Percentiles rank a stretch among this genome's conserved stretches.
Conservation (phyloP, 2,797 vertebrate genomes). For the Hirundo rustica region DNA sequence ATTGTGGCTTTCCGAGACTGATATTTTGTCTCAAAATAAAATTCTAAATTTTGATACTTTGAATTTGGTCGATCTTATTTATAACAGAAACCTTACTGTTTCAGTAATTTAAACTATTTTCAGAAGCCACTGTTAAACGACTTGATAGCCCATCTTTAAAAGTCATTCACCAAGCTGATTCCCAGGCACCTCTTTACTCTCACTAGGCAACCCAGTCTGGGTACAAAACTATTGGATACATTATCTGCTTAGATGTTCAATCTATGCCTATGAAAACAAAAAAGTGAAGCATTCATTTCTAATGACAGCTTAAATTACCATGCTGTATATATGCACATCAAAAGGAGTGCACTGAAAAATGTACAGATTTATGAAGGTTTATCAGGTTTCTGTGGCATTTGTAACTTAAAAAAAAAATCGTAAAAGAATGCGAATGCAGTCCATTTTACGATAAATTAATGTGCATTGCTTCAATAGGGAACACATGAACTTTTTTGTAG, state of each 20-base stretch:
- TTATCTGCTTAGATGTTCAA: background rate
- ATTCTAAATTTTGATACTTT: no score
- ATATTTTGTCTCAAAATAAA: no score
- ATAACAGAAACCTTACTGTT: background rate
- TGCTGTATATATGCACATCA: background rate
- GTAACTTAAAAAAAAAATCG: background rate
- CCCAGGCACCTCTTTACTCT: background rate
- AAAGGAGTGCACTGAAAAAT: background rate
- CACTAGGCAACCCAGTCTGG: background rate
- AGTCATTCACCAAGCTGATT: slow-evolving; percentile 3
- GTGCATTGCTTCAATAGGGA: accelerated
- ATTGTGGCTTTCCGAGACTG: no score
- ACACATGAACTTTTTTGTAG: background rate
- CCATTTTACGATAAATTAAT: background rate
- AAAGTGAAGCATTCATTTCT: background rate
- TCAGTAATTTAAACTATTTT: background rate
- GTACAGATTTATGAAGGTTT: background rate
- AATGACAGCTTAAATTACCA: background rate
- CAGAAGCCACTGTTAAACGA: background rate
- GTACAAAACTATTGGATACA: background rate
- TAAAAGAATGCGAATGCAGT: background rate
- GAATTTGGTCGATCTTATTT: no score
- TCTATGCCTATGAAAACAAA: slow-evolving; percentile 12
- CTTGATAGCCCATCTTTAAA: background rate
- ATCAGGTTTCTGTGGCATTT: background rate